Evolutionary conservation across 2,888 invertebrate genomes (phyloP).

Genomic region (Acleris emargana): DNA sequence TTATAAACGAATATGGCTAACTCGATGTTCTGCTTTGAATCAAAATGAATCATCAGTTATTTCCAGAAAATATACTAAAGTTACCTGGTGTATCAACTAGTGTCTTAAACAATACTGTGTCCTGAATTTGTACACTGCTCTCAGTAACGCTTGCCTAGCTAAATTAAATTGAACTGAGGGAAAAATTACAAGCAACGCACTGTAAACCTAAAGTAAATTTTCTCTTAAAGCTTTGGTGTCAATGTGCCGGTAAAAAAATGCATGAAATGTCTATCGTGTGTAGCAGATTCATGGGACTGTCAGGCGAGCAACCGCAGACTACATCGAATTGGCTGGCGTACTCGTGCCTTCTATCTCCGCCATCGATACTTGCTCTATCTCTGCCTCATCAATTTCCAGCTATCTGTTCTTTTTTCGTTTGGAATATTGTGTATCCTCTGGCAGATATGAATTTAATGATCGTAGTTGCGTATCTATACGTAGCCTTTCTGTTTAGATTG

Average conservation of each 20-base stretch:
- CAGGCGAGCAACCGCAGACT: conserved; percentile 70
- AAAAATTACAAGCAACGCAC: too few relatives aligned
- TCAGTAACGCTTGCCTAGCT: too few relatives aligned
- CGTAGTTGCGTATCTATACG: neutral
- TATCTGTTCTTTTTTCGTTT: conserved; percentile 15
- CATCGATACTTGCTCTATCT: conserved; percentile 1
- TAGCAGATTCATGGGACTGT: conserved; percentile 68
- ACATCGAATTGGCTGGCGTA: conserved; percentile 56
- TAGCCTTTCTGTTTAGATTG: neutral
- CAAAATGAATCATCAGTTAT: too few relatives aligned
- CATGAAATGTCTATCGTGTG: conserved; percentile 68
- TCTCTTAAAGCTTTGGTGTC: conserved; percentile 47
- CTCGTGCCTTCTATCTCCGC: conserved; percentile 32
- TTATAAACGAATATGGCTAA: too few relatives aligned
- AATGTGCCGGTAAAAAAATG: conserved; percentile 52
- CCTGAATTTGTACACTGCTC: too few relatives aligned
- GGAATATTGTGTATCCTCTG: neutral
- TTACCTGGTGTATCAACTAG: too few relatives aligned
- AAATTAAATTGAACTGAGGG: too few relatives aligned
- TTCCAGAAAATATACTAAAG: too few relatives aligned
- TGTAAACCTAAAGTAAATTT: too few relatives aligned
- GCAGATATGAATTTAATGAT: conserved; percentile 7
- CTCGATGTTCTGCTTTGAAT: too few relatives aligned
- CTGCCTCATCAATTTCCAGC: conserved; percentile 24
- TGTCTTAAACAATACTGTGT: too few relatives aligned